These are phyloP conservation scores for Erpornis zantholeuca DNA, from an alignment of 2,113 vertebrate species.

Conservation along the genomic window DNA sequence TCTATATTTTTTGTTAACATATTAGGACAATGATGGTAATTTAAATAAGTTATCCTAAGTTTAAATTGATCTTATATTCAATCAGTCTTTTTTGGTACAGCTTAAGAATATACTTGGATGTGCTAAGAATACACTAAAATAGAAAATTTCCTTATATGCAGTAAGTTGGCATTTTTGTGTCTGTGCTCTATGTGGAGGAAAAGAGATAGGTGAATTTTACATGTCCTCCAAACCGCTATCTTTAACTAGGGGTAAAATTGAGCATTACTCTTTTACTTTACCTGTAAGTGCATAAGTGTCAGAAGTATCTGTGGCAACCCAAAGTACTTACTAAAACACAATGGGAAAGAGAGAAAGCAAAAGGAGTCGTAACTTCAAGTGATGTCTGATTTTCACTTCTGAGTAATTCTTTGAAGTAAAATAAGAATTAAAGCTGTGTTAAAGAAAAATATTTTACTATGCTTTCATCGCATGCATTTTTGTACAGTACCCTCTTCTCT, in stretches of 20 bases:
- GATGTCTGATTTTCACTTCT: not conserved
- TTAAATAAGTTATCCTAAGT: not conserved
- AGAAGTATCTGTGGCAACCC: not conserved
- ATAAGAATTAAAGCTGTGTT: not conserved
- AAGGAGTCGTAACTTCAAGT: not conserved
- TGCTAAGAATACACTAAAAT: not conserved
- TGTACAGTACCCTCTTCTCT: not conserved
- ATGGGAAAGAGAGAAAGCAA: not conserved
- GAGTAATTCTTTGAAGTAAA: not conserved
- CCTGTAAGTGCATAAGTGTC: not conserved
- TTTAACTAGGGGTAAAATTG: not conserved
- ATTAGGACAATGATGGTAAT: not conserved
- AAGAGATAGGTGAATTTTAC: not conserved
- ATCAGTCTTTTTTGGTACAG: not conserved
- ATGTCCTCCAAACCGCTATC: not conserved
- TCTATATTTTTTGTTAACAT: not conserved
- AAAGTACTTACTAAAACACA: not conserved
- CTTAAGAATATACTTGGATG: not conserved
- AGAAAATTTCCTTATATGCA: not conserved
- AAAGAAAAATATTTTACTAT: not conserved
- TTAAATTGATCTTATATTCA: not conserved
- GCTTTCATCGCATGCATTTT: not conserved
- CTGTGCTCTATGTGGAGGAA: not conserved
- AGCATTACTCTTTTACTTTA: not conserved
- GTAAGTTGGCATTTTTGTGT: not conserved